Conservation (phyloP, 2,797 vertebrate genomes). For the Etheostoma nigrum region DNA sequence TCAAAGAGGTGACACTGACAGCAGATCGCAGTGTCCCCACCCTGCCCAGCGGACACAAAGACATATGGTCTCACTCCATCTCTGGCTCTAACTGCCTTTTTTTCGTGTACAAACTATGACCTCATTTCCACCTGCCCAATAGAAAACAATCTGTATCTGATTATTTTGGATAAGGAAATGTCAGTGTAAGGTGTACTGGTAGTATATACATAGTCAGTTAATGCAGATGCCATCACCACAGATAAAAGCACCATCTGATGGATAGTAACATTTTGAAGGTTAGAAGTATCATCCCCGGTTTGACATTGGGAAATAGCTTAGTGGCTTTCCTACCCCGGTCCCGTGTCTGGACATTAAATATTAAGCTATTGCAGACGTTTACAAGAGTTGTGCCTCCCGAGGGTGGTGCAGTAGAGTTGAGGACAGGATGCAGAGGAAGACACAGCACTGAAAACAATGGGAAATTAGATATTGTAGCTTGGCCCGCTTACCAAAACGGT, state of each 20-base stretch:
- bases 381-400: background rate
- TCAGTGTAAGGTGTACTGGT: background rate
- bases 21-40: slow-evolving; percentile 56
- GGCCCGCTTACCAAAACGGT: background rate
- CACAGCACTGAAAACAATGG: background rate
- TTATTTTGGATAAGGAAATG: background rate
- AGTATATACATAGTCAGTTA: background rate
- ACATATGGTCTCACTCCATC: slow-evolving; percentile 71
- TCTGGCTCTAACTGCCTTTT: slow-evolving; percentile 43
- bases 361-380: background rate
- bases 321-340: background rate
- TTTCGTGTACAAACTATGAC: slow-evolving; percentile 8
- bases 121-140: slow-evolving; percentile 17
- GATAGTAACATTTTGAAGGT: background rate
- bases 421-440: background rate
- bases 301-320: no score
- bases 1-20: slow-evolving; percentile 71
- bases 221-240: background rate
- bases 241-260: background rate
- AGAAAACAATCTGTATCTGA: background rate
- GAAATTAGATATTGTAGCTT: no score
- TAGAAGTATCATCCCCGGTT: background rate
- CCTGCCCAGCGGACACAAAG: slow-evolving; percentile 56
- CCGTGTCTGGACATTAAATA: background rate
- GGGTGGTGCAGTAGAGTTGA: background rate